Base-by-base conservation (phyloP, 1,140 invertebrate genomes). In the Drosophila melanica region DNA sequence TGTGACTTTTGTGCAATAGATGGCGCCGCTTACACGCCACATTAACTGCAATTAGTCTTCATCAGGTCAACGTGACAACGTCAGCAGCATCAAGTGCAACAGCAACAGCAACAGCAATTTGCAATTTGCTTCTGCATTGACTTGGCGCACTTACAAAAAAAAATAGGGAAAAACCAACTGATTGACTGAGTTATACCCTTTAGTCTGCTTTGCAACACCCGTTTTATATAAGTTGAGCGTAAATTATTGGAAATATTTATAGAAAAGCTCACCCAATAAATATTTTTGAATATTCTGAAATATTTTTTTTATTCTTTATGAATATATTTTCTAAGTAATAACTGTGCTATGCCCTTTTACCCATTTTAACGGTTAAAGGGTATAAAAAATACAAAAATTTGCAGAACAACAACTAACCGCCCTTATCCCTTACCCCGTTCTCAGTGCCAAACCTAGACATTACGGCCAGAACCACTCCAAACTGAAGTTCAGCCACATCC, bases 41-140 rank as follows among this genome's bases (percentile, higher is more conserved):
- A 89, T 89, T 84, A 80, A 75, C 73, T 77, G 73, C 74, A 89
- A 89, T 89, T 89, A 89, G 85, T 89, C 84, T 90, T 89, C 80
- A 84, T 89, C 84, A 89, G 71, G 65, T 74, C 71, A 68, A 69
- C 42, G 72, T 87, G 72, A 58, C 78, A 81, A 75, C 64, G 66
- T 37, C 69, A 75, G 65, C 73, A 79, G 48, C 16, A 27, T 3
- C 39, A 70, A 27, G 27, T 27, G 18, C 54, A 57, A 37, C 20
- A 30, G 54, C 71, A 69, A 79, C 58, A 57, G 65, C 47, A 68
- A 75, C 55, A 54, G 42, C 50, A 70, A 57, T 70, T 65, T 62
- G 71, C 55, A 69, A 70, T 74, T 63, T 77, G 68, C 50, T 68
- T 58, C 50, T 53, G 69, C 59, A 81, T 65, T 76, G 73, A 80